Percentiles rank a stretch among this genome's conserved stretches.
Conservation (phyloP, 1,140 invertebrate genomes). For the Ooceraea biroi region DNA sequence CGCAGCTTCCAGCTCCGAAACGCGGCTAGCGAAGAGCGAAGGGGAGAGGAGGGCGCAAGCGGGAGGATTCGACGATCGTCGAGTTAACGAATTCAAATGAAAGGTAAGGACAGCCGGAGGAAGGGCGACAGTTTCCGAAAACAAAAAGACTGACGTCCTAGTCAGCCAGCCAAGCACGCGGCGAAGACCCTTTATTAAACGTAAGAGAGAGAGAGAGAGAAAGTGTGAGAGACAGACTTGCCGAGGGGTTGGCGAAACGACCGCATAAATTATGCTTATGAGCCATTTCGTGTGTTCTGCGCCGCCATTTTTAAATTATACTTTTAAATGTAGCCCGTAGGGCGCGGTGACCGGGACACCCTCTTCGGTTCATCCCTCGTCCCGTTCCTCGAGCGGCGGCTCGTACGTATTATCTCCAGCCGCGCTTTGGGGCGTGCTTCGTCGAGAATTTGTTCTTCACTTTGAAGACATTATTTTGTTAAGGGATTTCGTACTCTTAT, state of each 20-base stretch:
- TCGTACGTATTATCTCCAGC: conserved; percentile 61
- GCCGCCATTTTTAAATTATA: conserved; percentile 80
- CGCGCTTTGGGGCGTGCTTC: not conserved
- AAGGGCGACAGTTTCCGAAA: conserved; percentile 18
- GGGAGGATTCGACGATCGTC: conserved; percentile 47
- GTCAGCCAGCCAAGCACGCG: conserved; percentile 26
- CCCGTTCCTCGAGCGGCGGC: conserved; percentile 23
- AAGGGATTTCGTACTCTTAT: not conserved
- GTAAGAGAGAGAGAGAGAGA: conserved; percentile 67
- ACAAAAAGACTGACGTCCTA: conserved; percentile 42
- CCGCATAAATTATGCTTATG: conserved; percentile 80
- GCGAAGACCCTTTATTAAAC: conserved; percentile 79
- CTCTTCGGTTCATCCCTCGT: not conserved
- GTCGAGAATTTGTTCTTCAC: conserved; percentile 65
- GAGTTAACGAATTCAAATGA: conserved; percentile 68
- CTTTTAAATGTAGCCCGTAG: conserved; percentile 77
- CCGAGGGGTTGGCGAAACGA: conserved; percentile 62
- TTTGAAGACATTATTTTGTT: conserved; percentile 63
- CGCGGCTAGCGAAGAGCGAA: not conserved
- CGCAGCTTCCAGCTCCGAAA: conserved; percentile 25
- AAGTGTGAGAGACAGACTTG: conserved; percentile 33
- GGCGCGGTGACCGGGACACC: conserved; percentile 26
- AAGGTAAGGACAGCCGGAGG: conserved; percentile 35
- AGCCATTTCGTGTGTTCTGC: conserved; percentile 76
- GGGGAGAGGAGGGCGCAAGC: too few species aligned